phyloP scores from a whole-genome alignment of 1,140 invertebrate species.

The Phymastichus coffea region DNA sequence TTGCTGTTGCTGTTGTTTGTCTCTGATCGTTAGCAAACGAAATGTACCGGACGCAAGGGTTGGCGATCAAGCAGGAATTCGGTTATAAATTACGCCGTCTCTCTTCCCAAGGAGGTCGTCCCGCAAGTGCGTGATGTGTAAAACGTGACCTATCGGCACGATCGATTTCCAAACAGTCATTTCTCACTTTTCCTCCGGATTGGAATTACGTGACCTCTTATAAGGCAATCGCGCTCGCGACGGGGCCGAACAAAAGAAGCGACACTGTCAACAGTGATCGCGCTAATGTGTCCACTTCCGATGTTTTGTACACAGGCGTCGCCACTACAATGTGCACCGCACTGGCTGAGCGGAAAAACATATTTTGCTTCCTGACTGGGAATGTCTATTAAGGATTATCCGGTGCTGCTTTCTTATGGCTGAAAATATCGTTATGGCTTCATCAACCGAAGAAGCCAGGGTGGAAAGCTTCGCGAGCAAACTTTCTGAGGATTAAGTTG shows the following conservation, averaged over 20 bases:
- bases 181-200: slow-evolving; percentile 4
- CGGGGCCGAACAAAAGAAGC: not conserved
- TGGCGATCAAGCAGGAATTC: too few species aligned
- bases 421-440: slow-evolving; percentile 26
- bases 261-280: slow-evolving; percentile 9
- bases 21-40: not conserved
- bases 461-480: not conserved
- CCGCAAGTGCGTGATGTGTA: too few species aligned
- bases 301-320: slow-evolving; percentile 13
- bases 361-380: slow-evolving; percentile 2
- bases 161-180: slow-evolving; percentile 11
- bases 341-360: slow-evolving; percentile 5
- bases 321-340: not conserved
- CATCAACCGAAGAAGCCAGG: slow-evolving; percentile 5
- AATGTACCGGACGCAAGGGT: not conserved
- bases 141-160: slow-evolving; percentile 11
- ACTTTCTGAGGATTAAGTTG: slow-evolving; percentile 1
- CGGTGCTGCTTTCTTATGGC: not conserved
- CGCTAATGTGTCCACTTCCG: slow-evolving; percentile 12
- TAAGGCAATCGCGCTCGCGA: not conserved
- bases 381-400: slow-evolving; percentile 18
- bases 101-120: too few species aligned
- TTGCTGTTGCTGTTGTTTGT: too few species aligned
- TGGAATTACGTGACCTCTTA: too few species aligned
- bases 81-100: too few species aligned